These are phyloP conservation scores for Rhodeus uyekii DNA, from an alignment of 2,797 vertebrate genomes.

Conservation along the genomic window DNA sequence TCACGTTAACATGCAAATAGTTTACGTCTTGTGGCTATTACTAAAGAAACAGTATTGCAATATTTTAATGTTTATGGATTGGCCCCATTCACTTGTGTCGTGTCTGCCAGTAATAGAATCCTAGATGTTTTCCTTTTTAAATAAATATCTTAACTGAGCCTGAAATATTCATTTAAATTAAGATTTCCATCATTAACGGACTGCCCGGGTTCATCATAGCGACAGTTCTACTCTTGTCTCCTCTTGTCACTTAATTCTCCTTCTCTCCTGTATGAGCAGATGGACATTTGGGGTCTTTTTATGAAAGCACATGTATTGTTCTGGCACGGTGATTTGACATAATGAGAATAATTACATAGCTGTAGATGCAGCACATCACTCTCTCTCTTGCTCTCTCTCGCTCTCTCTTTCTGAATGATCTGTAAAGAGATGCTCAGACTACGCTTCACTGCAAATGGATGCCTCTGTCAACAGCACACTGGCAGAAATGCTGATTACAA, in stretches of 20 bases:
- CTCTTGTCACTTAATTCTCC: neutral
- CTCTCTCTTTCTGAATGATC: constrained; percentile 38
- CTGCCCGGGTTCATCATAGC: neutral
- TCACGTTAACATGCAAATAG: neutral
- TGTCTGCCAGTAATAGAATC: neutral
- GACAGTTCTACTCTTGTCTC: neutral
- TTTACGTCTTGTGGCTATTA: neutral
- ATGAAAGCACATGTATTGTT: constrained; percentile 53
- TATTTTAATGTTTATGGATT: neutral
- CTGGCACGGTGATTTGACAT: constrained; percentile 58
- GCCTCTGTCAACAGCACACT: constrained; percentile 49
- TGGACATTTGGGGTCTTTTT: constrained; percentile 48
- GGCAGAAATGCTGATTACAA: constrained; percentile 57
- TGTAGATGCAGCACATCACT: constrained; percentile 36
- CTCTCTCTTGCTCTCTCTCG: neutral
- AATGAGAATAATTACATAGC: constrained; percentile 64
- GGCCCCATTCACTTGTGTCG: neutral
- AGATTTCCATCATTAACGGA: too few relatives aligned
- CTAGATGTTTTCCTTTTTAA: neutral
- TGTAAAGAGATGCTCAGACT: constrained; percentile 38
- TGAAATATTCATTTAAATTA: neutral
- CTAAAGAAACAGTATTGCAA: neutral
- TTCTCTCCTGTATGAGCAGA: constrained; percentile 34
- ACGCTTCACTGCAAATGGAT: constrained; percentile 51
- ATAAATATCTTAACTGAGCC: neutral